A percentile compares a stretch with the other conserved stretches of the same genome.
Evolutionary conservation across 2,888 invertebrate genomes (phyloP).

Genomic region (Dicyrtoma fusca): DNA sequence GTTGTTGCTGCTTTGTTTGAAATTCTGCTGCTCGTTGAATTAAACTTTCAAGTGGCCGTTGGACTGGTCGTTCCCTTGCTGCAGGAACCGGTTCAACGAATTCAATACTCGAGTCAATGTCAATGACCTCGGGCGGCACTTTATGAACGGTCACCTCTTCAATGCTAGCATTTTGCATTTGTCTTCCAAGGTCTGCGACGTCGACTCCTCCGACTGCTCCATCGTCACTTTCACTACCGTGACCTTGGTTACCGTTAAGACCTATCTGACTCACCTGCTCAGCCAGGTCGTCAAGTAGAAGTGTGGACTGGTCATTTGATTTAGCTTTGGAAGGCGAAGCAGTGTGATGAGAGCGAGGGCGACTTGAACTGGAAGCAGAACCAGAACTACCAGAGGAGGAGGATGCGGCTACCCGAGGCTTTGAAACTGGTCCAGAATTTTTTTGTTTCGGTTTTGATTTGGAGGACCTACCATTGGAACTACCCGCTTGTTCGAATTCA

Average conservation of each 20-base stretch:
- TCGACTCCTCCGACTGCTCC: neutral
- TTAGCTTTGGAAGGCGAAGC: neutral
- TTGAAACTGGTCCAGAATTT: too few relatives aligned
- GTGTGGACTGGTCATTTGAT: neutral
- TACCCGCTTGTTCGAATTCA: neutral
- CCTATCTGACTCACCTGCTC: slow-evolving; percentile 9
- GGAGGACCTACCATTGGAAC: neutral
- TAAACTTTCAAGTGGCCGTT: neutral
- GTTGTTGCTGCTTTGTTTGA: neutral
- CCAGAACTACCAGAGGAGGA: too few relatives aligned
- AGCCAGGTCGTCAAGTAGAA: neutral
- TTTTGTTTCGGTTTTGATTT: neutral
- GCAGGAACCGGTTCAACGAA: too few relatives aligned
- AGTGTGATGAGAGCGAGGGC: neutral
- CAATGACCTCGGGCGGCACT: slow-evolving; percentile 11
- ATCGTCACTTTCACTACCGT: too few relatives aligned
- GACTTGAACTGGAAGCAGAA: neutral
- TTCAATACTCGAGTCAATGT: neutral
- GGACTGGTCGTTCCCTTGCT: neutral
- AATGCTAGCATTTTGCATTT: neutral
- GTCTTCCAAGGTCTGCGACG: neutral
- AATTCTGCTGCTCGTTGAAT: neutral
- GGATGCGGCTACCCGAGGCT: too few relatives aligned
- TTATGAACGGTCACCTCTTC: too few relatives aligned
- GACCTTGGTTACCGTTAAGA: neutral